Evolutionary conservation across 2,113 vertebrate species (phyloP), one percentile per base, ranked within the genome.

Genomic region (Otis tarda): DNA sequence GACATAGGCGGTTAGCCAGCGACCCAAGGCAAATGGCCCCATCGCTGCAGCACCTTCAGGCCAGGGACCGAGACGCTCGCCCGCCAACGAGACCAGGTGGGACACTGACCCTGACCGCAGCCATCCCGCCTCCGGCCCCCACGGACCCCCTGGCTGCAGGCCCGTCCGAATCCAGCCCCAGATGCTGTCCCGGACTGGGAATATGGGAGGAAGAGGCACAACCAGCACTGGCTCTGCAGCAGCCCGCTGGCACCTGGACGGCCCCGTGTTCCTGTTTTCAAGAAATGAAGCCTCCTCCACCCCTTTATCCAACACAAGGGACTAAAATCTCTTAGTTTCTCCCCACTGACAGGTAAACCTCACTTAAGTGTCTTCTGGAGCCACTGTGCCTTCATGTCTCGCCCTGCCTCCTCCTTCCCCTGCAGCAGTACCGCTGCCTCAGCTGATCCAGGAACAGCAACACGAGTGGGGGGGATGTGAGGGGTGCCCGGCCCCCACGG

Each of bases 111-210:
- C 24, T 15, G 21, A 3, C 15, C 1, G 2, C 47, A 69, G 50
- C 56, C 35, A 21, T 21, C 55, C 27, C 25, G 16, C 23, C 61
- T 10, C 35, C 2, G 0, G 37, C 10, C 37, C 15, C 55, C 3
- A 1, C 4, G 4, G 17, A 10, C 20, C 14, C 67, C 85, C n/a
- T 19, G 37, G 27, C 57, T 16, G 35, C 33, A 7, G 10, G 35
- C 57, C 31, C 33, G 21, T 28, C 70, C 17, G 9, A 60, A 61
- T 3, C 27, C 9, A 7, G 70, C 27, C 84, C 41, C 37, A 41
- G 19, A 13, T 10, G 9, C 24, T 1, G 0, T 7, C 56, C 79
- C 0, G 0, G 7, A 12, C 1, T 5, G 2, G 2, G 0, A 21
- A 14, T 3, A 19, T 19, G 1, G 0, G 14, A 60, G 78, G 3